Evolutionary conservation across 2,797 vertebrate species (phyloP), one percentile per base, ranked within the genome.

Genomic region (Helostoma temminkii): DNA sequence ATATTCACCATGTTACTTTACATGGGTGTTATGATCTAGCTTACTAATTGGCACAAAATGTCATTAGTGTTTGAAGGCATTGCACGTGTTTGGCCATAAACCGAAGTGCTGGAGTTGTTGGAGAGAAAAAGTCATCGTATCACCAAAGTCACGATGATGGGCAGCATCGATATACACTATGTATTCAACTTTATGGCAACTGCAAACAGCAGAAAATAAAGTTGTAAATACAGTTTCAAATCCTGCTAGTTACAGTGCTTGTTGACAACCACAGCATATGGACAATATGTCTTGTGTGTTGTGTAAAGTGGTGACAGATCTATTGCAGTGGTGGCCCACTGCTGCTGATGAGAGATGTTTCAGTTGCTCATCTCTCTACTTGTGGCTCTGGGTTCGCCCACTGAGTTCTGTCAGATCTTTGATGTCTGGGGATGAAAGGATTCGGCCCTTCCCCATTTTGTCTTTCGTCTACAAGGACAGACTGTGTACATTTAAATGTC

Each of bases 341-440:
- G 26, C 28, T 39, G 56, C 60, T 71, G 62, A 67, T 54, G 50
- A 46, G 45, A 66, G 49, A 63, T 53, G 61, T 50, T 15, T 37
- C 2, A 5, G 67, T 50, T 12, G 50, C 21, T 34, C 32, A 37
- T 32, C 57, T 60, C 54, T 67, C 46, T 72, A 55, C 46, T 71
- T 77, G 62, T 41, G 42, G 41, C 22, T 56, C 30, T 6, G 43
- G 41, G 48, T 81, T 74, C 50, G 70, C 26, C 49, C 53, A 25
- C 66, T 76, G 46, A 46, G 52, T 56, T 63, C 41, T 53, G 76
- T 68, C 3, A 6, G 50, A 84, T 62, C 81, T 88, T 87, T 88
- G 87, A 85, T 83, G 83, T 87, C 26, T 26, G 0, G 45, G 71
- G 81, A 90, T 86, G 84, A 89, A 90, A 90, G 85, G 66, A 36